Conservation (phyloP, 2,888 invertebrate genomes). For the Auanema sp. region DNA sequence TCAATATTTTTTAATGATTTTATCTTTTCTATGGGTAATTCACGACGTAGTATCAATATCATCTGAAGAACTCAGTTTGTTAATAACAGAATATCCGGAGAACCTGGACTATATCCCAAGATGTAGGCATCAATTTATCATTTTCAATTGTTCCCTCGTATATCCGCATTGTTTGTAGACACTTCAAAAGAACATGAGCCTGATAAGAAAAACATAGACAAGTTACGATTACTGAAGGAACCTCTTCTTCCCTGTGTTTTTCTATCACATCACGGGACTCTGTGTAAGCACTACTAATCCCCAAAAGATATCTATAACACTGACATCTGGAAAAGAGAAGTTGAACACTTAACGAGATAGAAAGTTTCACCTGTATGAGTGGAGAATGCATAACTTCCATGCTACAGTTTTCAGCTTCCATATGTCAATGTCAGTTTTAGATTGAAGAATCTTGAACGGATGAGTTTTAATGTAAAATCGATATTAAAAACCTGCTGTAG, state of each 20-base stretch:
- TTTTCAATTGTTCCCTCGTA: background rate
- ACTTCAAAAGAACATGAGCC: conserved; percentile 14
- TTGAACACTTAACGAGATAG: too few species aligned
- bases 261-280: conserved; percentile 22
- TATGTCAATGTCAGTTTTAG: conserved; percentile 16
- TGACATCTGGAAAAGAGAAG: conserved; percentile 5
- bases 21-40: too few species aligned
- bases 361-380: background rate
- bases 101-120: conserved; percentile 18
- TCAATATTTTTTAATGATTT: too few species aligned
- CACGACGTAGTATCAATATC: too few species aligned
- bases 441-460: too few species aligned
- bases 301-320: conserved; percentile 25
- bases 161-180: conserved; percentile 17
- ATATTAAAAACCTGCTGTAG: too few species aligned
- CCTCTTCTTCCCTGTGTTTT: conserved; percentile 24
- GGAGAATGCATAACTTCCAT: conserved; percentile 17
- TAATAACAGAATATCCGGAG: too few species aligned
- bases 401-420: conserved; percentile 9
- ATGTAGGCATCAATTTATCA: conserved; percentile 5
- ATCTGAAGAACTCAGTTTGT: too few species aligned
- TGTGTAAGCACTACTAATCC: conserved; percentile 15
- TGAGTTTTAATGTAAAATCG: too few species aligned
- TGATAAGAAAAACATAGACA: conserved; percentile 7
- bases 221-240: conserved; percentile 5